Evolutionary conservation across 64 coral and sea anemone species (phyloP).

Genomic region (Porites lutea): DNA sequence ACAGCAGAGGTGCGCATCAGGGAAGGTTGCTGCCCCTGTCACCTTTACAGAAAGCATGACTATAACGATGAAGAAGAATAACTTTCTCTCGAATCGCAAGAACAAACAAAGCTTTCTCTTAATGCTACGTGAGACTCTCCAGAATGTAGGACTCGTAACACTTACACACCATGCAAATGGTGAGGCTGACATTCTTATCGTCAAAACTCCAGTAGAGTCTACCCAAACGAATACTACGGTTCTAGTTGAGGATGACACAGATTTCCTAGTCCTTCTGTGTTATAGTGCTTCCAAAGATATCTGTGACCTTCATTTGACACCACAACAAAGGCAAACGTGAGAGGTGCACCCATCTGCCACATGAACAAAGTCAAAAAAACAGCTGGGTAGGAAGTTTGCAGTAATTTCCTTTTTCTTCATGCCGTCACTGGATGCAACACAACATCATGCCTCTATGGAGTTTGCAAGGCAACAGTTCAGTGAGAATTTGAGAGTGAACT

Average conservation of each 20-base stretch:
- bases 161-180: not conserved
- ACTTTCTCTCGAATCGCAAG: slow-evolving; percentile 39
- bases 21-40: not conserved
- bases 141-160: not conserved
- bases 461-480: slow-evolving; percentile 30
- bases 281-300: not conserved
- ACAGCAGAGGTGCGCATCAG: not conserved
- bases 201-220: not conserved
- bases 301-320: not conserved
- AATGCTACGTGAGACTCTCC: not conserved
- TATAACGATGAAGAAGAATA: not conserved
- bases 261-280: not conserved
- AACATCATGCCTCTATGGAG: not conserved
- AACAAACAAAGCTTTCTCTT: slow-evolving; percentile 3
- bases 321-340: slow-evolving; percentile 20
- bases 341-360: not conserved
- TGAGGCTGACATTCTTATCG: not conserved
- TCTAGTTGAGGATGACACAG: slow-evolving; percentile 29
- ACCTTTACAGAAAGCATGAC: slow-evolving; percentile 8
- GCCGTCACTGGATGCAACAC: slow-evolving; percentile 37
- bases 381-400: slow-evolving; percentile 43
- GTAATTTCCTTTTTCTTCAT: slow-evolving; percentile 32
- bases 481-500: slow-evolving; percentile 13
- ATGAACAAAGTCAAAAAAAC: slow-evolving; percentile 7
- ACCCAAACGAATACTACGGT: not conserved